phyloP scores from a whole-genome alignment of 1,140 invertebrate genomes.

The Scylla paramamosain region DNA sequence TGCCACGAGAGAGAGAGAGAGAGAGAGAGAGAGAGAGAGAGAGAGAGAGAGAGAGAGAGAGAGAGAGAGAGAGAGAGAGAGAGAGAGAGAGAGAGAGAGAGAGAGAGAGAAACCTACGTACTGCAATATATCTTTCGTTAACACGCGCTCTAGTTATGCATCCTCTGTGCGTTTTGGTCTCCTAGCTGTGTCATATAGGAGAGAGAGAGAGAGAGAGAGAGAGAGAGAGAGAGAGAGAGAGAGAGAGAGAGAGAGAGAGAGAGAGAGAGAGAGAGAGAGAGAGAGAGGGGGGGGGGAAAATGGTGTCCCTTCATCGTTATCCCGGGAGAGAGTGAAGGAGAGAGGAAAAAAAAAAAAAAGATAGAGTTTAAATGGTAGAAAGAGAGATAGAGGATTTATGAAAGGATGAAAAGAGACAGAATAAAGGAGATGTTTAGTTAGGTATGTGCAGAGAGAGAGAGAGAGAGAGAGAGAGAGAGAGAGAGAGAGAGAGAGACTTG shows the following conservation, averaged over 20 bases:
- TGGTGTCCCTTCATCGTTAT: neutral
- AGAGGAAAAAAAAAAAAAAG: neutral
- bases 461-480: neutral
- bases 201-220: neutral
- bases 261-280: neutral
- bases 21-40: neutral
- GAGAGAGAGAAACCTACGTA: too few relatives aligned
- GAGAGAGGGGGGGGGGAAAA: neutral
- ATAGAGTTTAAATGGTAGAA: neutral
- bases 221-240: neutral
- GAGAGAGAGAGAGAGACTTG: constrained; percentile 5
- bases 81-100: neutral
- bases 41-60: constrained; percentile 18
- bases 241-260: neutral
- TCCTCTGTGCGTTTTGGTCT: neutral
- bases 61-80: constrained; percentile 7
- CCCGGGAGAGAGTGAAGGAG: neutral
- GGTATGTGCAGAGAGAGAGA: too few relatives aligned
- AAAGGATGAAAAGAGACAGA: neutral
- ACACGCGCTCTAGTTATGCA: neutral
- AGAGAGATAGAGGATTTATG: too few relatives aligned
- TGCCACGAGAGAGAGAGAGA: neutral
- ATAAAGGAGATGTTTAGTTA: neutral
- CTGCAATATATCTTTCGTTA: neutral
- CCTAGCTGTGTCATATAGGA: neutral